Conservation (phyloP, 1,140 invertebrate genomes). For the Nasonia vitripennis region DNA sequence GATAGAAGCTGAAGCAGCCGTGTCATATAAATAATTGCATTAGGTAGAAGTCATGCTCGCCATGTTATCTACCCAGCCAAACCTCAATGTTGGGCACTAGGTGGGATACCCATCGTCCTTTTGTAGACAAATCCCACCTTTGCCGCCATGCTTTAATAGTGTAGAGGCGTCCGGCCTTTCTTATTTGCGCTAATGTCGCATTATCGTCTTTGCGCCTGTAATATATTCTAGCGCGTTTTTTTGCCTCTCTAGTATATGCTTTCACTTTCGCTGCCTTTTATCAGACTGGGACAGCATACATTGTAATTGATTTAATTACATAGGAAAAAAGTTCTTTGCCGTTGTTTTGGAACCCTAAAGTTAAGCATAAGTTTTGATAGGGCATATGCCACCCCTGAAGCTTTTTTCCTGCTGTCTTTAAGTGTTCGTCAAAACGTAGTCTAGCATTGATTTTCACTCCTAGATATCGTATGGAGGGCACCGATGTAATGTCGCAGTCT, state of each 20-base stretch:
- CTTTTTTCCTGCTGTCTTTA: too few relatives aligned
- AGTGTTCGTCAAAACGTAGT: too few relatives aligned
- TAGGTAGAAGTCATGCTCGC: background rate
- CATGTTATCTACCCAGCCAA: background rate
- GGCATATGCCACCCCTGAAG: too few relatives aligned
- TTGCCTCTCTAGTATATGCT: too few relatives aligned
- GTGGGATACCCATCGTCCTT: background rate
- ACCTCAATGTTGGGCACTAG: background rate
- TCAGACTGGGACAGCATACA: too few relatives aligned
- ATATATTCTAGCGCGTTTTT: background rate
- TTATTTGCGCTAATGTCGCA: background rate
- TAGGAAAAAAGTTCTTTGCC: too few relatives aligned
- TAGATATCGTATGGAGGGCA: slow-evolving; percentile 42
- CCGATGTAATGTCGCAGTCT: too few relatives aligned
- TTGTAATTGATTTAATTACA: too few relatives aligned
- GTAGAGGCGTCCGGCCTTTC: background rate
- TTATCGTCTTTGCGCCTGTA: background rate
- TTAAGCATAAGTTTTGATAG: too few relatives aligned
- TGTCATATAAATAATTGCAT: too few relatives aligned
- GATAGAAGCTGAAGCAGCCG: background rate
- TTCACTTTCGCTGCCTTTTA: too few relatives aligned
- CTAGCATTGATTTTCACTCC: slow-evolving; percentile 30
- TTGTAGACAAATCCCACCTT: background rate
- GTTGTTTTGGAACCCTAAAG: too few relatives aligned
- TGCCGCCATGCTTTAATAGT: background rate